Evolutionary conservation across 2,888 invertebrate genomes (phyloP), one percentile per base, ranked within the genome.

Genomic region (Andrena haemorrhoa): DNA sequence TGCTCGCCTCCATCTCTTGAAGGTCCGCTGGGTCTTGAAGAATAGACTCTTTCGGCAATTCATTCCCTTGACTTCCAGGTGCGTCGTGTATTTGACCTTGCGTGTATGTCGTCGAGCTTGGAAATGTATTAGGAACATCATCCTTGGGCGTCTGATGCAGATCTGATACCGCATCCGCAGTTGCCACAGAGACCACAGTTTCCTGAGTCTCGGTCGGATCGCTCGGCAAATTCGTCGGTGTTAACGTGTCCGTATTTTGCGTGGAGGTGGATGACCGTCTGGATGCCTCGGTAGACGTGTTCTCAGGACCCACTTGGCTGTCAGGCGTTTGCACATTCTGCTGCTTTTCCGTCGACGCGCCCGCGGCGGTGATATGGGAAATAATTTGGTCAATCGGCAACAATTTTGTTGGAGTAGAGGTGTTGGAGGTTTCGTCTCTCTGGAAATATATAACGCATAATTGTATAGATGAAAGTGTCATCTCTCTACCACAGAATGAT

Each of bases 401-500:
- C 60, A 93, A 84, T 82, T 93, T 94, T 23, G 93, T 93, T n/a
- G 93, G 92, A 6, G 92, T 92, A 16, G 92, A 92, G 2, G 92
- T 90, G 65, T 93, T 94, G 2, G 93, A 94, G 61, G 94, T 93
- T 91, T 94, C 94, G 89, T 94, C 94, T 91, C 94, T 94, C 94
- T 94, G 92, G 47, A 94, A 94, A 51, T 20, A 84, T 68, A 79
- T 12, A 60, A 69, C 12, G 16, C 1, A 47, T 12, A 56, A 63
- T 74, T 83, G 56, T 31, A 16, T n/a, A 63, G 16, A 5, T n/a
- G 60, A 26, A 47, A 33, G 20, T 23, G 2, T 35, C 49, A 20
- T 10, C 6, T 68, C 51, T 82, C 12, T 56, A 35, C 33, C 56
- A 63, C 33, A 31, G 70, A 70, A 74, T 71, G 5, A 77, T 71